Evolutionary conservation across 2,797 vertebrate genomes (phyloP).

Genomic region (Triplophysa bombifrons): DNA sequence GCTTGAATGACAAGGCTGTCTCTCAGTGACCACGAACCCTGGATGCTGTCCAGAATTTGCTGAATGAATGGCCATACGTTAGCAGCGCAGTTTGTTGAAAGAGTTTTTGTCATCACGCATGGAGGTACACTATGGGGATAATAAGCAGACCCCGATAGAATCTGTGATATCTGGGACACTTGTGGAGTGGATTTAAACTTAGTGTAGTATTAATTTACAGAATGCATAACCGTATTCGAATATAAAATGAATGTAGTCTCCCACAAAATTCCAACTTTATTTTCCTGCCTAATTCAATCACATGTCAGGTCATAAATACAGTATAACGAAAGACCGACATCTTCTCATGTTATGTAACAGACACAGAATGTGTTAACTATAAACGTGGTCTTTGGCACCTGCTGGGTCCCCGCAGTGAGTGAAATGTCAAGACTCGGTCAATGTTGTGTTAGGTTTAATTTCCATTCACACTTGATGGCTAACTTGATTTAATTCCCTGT

Average conservation of each 20-base stretch:
- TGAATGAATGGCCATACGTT: conserved; percentile 43
- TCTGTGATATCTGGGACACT: neutral
- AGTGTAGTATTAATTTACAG: no score
- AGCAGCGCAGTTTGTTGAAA: neutral
- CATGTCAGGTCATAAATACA: conserved; percentile 1
- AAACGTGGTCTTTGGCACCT: conserved; percentile 21
- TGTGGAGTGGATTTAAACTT: no score
- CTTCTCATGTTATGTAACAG: conserved; percentile 4
- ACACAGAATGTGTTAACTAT: conserved; percentile 27
- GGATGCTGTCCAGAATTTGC: conserved; percentile 34
- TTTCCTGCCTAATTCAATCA: conserved; percentile 28
- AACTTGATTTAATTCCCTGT: conserved; percentile 46
- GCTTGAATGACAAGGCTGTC: conserved; percentile 44
- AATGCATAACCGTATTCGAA: neutral
- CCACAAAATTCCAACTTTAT: neutral
- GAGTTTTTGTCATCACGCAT: conserved; percentile 10
- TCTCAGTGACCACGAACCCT: conserved; percentile 23
- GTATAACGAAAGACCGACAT: neutral
- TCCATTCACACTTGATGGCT: conserved; percentile 35
- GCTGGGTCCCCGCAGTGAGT: conserved; percentile 25
- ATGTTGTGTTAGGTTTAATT: conserved; percentile 51
- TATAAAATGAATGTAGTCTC: neutral
- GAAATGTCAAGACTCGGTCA: conserved; percentile 51
- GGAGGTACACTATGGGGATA: neutral
- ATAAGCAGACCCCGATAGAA: neutral